Evolutionary conservation across 2,113 vertebrate species (phyloP).

Genomic region (Pelodiscus sinensis): DNA sequence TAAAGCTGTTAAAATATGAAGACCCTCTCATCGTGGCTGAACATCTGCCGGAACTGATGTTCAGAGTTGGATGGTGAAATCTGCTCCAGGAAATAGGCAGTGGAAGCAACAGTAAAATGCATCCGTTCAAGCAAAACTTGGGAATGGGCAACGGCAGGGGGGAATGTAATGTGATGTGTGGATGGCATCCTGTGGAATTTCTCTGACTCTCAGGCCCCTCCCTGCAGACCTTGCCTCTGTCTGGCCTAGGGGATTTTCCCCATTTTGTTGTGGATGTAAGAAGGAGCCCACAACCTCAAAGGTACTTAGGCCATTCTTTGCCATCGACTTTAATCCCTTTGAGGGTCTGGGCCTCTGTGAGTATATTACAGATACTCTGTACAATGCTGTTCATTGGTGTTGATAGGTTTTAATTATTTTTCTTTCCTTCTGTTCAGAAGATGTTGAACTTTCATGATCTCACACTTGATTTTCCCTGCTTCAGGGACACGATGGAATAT

Average conservation of each 20-base stretch:
- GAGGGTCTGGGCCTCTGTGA: constrained; percentile 5
- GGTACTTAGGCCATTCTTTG: neutral
- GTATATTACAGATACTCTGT: constrained; percentile 21
- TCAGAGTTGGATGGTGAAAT: neutral
- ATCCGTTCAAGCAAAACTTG: fast-evolving
- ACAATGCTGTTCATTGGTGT: constrained; percentile 62
- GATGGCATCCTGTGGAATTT: fast-evolving
- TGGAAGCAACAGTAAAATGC: neutral
- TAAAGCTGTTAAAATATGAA: neutral
- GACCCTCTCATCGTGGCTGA: neutral
- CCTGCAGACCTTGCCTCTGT: neutral
- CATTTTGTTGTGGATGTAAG: neutral
- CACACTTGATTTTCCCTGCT: neutral
- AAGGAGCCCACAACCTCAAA: neutral
- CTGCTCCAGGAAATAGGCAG: neutral
- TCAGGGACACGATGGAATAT: neutral
- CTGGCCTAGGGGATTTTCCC: neutral
- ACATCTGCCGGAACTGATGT: neutral
- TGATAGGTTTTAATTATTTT: neutral
- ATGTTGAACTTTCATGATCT: neutral
- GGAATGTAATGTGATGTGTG: neutral
- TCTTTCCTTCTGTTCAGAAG: neutral
- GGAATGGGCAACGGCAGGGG: neutral
- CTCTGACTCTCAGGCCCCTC: neutral
- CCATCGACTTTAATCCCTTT: neutral